A percentile compares a stretch with the other conserved stretches of the same genome.
Evolutionary conservation across 2,797 vertebrate species (phyloP).

Genomic region (Acrossocheilus fasciatus): DNA sequence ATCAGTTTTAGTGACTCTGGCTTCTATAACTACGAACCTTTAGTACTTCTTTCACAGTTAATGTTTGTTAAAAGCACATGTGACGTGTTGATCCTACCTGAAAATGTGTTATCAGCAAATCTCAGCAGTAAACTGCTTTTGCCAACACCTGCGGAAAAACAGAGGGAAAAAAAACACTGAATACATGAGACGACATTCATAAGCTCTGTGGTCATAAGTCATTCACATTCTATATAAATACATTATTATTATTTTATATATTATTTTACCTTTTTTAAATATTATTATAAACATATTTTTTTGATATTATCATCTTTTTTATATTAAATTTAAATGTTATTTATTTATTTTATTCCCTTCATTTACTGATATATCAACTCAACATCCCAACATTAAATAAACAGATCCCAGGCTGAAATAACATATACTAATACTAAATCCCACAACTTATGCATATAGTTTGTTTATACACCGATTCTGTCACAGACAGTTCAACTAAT

Average conservation of each 20-base stretch:
- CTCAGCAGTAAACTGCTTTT: constrained; percentile 99
- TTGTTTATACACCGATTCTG: not conserved
- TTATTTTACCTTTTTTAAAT: too few relatives aligned
- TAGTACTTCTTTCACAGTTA: not conserved
- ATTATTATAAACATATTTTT: too few relatives aligned
- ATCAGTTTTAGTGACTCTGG: not conserved
- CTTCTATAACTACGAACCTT: not conserved
- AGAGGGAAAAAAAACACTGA: not conserved
- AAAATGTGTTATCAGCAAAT: constrained; percentile 99
- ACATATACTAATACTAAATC: not conserved
- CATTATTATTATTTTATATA: not conserved
- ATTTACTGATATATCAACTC: not conserved
- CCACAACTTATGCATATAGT: not conserved
- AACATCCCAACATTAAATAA: not conserved
- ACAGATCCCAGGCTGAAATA: not conserved
- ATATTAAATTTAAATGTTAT: too few relatives aligned
- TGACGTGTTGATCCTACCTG: constrained; percentile 81
- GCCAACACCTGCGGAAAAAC: constrained; percentile 87
- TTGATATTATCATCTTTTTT: too few relatives aligned
- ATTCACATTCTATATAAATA: not conserved
- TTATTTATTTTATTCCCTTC: too few relatives aligned
- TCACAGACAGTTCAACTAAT: not conserved
- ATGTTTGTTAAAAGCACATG: not conserved
- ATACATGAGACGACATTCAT: not conserved
- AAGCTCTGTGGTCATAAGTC: too few relatives aligned